phyloP scores from a whole-genome alignment of 2,888 invertebrate genomes.

The Metellina segmentata region DNA sequence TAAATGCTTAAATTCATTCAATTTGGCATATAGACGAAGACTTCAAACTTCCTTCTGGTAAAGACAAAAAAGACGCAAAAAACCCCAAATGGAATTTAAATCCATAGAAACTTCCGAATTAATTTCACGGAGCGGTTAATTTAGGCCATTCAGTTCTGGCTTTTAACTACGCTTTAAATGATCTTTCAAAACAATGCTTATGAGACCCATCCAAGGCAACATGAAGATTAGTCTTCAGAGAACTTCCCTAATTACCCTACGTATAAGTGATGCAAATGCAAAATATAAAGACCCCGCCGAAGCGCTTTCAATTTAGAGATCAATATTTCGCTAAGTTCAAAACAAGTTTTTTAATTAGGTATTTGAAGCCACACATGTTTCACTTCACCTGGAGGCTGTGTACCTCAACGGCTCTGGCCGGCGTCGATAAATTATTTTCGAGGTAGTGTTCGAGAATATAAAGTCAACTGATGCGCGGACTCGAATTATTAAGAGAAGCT shows the following conservation, averaged over 20 bases:
- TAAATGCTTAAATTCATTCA: no score
- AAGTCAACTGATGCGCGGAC: background rate
- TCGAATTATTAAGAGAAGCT: background rate
- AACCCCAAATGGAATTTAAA: background rate
- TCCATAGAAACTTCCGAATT: background rate
- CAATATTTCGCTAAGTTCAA: constrained; percentile 31
- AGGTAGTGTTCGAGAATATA: constrained; percentile 11
- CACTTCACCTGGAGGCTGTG: background rate
- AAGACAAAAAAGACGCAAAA: no score
- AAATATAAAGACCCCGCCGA: constrained; percentile 21
- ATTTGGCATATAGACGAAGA: no score
- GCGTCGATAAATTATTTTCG: background rate
- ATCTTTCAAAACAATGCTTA: constrained; percentile 58
- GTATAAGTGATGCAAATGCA: constrained; percentile 49
- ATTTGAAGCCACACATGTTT: constrained; percentile 8
- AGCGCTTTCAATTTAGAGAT: constrained; percentile 24
- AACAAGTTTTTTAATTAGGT: constrained; percentile 60
- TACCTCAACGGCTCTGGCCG: background rate
- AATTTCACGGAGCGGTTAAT: constrained; percentile 17
- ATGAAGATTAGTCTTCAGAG: constrained; percentile 45
- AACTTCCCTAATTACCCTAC: constrained; percentile 51
- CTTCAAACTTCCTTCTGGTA: no score
- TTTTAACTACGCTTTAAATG: constrained; percentile 52
- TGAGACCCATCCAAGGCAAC: constrained; percentile 3
- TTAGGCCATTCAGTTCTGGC: constrained; percentile 1